Evolutionary conservation across 2,888 invertebrate genomes (phyloP), one percentile per base, ranked within the genome.

Genomic region (Andrena minutula): DNA sequence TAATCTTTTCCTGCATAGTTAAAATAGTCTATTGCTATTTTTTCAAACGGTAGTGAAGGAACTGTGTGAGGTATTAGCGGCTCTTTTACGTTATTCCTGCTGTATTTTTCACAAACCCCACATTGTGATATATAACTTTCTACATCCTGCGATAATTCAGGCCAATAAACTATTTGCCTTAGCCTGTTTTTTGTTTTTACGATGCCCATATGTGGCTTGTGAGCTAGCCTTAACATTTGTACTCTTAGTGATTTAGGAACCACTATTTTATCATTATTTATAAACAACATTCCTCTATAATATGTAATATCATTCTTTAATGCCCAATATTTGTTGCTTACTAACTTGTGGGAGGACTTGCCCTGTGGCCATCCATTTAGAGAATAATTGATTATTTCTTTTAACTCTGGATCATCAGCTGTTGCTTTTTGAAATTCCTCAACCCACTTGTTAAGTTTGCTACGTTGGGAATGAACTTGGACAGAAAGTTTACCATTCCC

Each of bases 401-500:
- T 78, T 72, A 78, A 53, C 49, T 56, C 72, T 10, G 49, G 20
- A 56, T 84, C 84, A 35, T 60, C 71, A 10, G 68, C 49, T 61
- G 68, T 82, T 28, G 69, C 68, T 16, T 47, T 69, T 61, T 71
- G 26, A 58, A 84, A 68, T 41, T 69, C 41, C 23, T 78, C 20
- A 89, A 68, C 2, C 76, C 73, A 23, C 56, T 66, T n/a, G 83
- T 80, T 23, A 83, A 7, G 26, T 83, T 70, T 23, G 86, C 82
- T 30, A 88, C 41, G 75, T 88, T 79, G 2, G 80, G 75, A 53
- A 89, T 83, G 71, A 84, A 89, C 23, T 72, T 81, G 61, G 81
- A 68, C n/a, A 88, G 32, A 68, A 83, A 89, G 49, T 84, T 89
- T n/a, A 86, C 49, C 71, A 88, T 82, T 6, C 86, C 88, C 28